phyloP scores from a whole-genome alignment of 2,113 vertebrate species.

The Butorides virescens region DNA sequence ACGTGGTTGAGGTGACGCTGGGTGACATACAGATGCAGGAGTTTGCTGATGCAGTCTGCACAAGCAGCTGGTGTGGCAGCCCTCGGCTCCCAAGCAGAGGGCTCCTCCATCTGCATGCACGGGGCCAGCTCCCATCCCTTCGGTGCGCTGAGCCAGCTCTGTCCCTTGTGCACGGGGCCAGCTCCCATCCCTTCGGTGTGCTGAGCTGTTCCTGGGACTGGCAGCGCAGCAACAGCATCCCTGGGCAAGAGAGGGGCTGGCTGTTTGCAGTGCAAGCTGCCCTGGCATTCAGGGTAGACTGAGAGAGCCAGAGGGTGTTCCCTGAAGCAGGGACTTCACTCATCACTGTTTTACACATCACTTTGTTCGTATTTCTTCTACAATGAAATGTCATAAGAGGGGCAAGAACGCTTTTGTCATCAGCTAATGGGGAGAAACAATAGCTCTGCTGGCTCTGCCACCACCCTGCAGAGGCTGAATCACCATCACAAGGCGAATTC shows the following conservation, averaged over 20 bases:
- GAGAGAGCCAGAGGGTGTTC: not conserved
- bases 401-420: not conserved
- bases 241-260: not conserved
- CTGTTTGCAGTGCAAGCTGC: not conserved
- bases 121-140: not conserved
- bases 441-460: not conserved
- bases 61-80: not conserved
- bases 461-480: constrained; percentile 31
- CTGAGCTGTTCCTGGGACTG: not conserved
- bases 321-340: not conserved
- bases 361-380: not conserved
- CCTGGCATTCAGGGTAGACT: not conserved
- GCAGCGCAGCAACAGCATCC: rapidly evolving
- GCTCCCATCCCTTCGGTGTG: not conserved
- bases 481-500: constrained; percentile 9
- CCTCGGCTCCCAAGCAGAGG: not conserved
- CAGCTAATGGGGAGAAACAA: constrained; percentile 15
- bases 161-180: rapidly evolving
- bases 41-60: not conserved
- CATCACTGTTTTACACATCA: not conserved
- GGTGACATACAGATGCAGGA: not conserved
- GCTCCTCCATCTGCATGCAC: rapidly evolving
- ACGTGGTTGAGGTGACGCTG: rapidly evolving
- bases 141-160: rapidly evolving
- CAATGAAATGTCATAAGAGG: not conserved